Percentiles rank a stretch among this genome's conserved stretches.
These are phyloP conservation scores for Ctenodactylus gundi DNA, from an alignment of 2,113 vertebrate genomes.

Conservation along the genomic window DNA sequence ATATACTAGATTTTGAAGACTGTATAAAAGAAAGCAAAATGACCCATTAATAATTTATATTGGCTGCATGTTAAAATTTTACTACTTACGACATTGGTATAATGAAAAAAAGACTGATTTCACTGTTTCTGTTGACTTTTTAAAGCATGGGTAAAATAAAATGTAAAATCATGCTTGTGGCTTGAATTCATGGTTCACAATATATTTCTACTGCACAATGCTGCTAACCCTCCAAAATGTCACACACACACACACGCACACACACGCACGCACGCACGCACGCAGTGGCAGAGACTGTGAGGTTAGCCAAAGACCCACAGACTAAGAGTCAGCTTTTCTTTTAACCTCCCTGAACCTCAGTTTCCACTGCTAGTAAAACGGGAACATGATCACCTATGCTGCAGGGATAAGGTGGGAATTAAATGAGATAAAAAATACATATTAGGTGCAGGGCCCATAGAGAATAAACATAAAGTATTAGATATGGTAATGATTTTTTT, in stretches of 20 bases:
- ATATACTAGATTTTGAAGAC: not conserved
- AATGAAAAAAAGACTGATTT: slow-evolving; percentile 27
- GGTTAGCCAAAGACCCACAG: not conserved
- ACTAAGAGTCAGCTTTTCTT: not conserved
- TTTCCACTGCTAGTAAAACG: not conserved
- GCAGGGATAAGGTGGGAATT: not conserved
- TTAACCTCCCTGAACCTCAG: not conserved
- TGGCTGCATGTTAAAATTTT: not conserved
- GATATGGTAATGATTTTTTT: not conserved
- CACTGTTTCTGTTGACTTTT: not conserved
- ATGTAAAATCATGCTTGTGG: not conserved
- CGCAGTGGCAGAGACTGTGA: not conserved
- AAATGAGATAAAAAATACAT: not conserved
- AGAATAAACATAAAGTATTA: not conserved
- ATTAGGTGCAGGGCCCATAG: not conserved
- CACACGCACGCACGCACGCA: not conserved
- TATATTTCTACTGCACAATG: not conserved
- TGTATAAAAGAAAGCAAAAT: not conserved
- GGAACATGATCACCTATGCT: not conserved
- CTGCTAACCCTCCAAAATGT: not conserved
- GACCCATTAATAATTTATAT: not conserved
- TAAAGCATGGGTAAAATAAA: not conserved
- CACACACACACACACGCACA: not conserved
- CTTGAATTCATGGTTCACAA: not conserved
- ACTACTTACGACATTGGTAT: not conserved